Evolutionary conservation across 2,113 vertebrate genomes (phyloP).

Genomic region (Perca flavescens): DNA sequence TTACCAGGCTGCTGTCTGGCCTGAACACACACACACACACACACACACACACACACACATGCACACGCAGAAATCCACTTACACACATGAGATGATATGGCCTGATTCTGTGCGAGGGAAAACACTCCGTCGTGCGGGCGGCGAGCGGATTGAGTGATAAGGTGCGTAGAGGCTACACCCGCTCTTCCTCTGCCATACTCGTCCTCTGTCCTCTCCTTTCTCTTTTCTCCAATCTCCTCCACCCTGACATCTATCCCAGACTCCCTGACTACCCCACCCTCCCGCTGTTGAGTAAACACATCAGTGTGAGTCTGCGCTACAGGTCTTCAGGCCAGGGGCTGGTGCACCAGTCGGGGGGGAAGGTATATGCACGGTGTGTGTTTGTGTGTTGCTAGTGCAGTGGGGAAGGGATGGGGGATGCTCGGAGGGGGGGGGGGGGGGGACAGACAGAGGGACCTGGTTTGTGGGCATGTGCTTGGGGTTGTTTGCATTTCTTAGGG

Average conservation of each 20-base stretch:
- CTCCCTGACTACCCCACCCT: neutral
- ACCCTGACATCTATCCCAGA: slow-evolving; percentile 17
- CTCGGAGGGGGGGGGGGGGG: neutral
- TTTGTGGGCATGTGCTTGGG: slow-evolving; percentile 35
- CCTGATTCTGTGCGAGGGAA: slow-evolving; percentile 37
- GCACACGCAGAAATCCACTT: neutral
- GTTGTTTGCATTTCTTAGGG: slow-evolving; percentile 41
- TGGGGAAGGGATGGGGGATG: slow-evolving; percentile 6
- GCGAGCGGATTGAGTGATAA: slow-evolving; percentile 62
- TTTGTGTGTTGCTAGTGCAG: slow-evolving; percentile 9
- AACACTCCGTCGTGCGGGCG: slow-evolving; percentile 19
- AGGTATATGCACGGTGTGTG: neutral
- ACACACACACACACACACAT: neutral
- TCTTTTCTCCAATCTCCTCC: slow-evolving; percentile 18
- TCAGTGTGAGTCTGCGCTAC: slow-evolving; percentile 57
- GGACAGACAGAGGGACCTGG: slow-evolving; percentile 14
- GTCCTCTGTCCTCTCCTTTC: slow-evolving; percentile 35
- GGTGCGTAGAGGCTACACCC: slow-evolving; percentile 45
- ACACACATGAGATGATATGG: slow-evolving; percentile 38
- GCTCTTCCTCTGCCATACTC: slow-evolving; percentile 27
- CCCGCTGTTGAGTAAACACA: slow-evolving; percentile 58
- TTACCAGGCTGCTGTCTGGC: slow-evolving; percentile 24
- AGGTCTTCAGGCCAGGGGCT: slow-evolving; percentile 39
- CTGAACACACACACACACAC: neutral
- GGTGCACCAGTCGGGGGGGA: slow-evolving; percentile 20